A percentile compares a stretch with the other conserved stretches of the same genome.
phyloP scores from a whole-genome alignment of 2,888 invertebrate species.

The Lutraria lutraria region DNA sequence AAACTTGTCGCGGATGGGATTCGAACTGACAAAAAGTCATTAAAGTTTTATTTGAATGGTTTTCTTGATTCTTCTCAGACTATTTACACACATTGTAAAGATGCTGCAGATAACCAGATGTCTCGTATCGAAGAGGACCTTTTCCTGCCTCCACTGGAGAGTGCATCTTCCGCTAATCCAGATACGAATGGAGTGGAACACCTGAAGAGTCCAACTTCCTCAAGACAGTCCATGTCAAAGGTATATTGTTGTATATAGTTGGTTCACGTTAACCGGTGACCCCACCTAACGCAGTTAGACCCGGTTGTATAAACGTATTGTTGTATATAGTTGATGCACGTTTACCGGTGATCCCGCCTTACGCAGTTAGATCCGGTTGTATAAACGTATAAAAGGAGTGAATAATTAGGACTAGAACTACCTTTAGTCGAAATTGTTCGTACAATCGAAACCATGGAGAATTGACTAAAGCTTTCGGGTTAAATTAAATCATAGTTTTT shows the following conservation, averaged over 20 bases:
- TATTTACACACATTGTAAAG: slow-evolving; percentile 65
- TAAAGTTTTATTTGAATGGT: no score
- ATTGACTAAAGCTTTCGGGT: not conserved
- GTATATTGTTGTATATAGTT: slow-evolving; percentile 32
- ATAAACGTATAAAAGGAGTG: no score
- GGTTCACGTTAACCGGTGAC: no score
- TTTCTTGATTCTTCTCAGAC: slow-evolving; percentile 40
- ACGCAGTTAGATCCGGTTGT: no score
- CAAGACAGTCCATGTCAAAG: slow-evolving; percentile 63
- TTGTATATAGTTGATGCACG: no score
- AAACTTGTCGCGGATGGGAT: no score
- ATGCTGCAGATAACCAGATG: slow-evolving; percentile 64
- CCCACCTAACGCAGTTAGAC: no score
- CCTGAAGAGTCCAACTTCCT: slow-evolving; percentile 53
- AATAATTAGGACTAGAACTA: not conserved
- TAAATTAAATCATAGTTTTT: not conserved
- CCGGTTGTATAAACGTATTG: no score
- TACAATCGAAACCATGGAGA: not conserved
- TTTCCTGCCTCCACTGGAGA: slow-evolving; percentile 66
- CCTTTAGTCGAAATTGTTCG: not conserved
- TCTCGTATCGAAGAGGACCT: slow-evolving; percentile 63
- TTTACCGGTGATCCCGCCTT: no score
- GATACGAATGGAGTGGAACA: slow-evolving; percentile 61
- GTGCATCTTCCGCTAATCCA: slow-evolving; percentile 16
- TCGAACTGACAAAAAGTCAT: no score